Conservation (phyloP, 2,113 vertebrate genomes). For the Uropsilus gracilis region DNA sequence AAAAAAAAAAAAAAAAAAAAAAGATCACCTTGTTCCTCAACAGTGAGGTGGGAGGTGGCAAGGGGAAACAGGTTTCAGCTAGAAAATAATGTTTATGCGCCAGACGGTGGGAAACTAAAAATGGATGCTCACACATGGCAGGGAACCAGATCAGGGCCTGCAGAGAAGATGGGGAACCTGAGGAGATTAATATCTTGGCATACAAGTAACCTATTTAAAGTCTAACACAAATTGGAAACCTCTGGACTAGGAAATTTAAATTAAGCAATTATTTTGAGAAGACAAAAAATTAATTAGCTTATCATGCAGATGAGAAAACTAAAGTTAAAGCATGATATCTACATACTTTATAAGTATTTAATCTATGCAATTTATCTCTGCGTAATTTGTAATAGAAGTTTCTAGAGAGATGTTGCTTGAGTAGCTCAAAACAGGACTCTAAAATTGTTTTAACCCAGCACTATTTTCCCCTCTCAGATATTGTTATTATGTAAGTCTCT, state of each 20-base stretch:
- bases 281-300: background rate
- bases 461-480: background rate
- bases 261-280: background rate
- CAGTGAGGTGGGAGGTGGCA: background rate
- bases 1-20: too few relatives aligned
- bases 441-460: background rate
- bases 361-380: background rate
- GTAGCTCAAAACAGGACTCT: background rate
- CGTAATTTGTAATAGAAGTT: background rate
- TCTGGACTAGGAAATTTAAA: background rate
- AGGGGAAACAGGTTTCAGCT: background rate
- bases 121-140: fast-evolving
- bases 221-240: background rate
- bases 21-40: too few relatives aligned
- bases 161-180: too few relatives aligned
- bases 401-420: background rate
- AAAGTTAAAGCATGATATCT: background rate
- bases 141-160: background rate
- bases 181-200: background rate
- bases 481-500: background rate
- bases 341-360: too few relatives aligned
- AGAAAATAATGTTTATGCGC: background rate
- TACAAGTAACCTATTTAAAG: background rate
- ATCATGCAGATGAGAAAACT: background rate
- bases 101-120: background rate